Percentiles rank a stretch among this genome's conserved stretches.
Conservation (phyloP, 2,113 vertebrate genomes). For the Anser cygnoides region DNA sequence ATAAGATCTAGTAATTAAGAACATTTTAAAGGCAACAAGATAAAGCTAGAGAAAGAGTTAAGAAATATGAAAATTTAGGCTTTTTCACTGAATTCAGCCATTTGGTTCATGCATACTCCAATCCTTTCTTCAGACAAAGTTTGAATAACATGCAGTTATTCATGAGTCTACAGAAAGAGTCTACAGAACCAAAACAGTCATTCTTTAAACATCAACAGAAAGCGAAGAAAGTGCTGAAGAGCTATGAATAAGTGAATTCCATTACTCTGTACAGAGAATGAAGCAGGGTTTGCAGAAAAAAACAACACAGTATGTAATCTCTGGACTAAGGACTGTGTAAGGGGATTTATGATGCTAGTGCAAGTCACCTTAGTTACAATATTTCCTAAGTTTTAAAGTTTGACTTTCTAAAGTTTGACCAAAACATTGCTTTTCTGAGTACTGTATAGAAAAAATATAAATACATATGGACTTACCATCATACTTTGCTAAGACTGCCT, state of each 20-base stretch:
- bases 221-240: not conserved
- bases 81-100: not conserved
- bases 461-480: conserved; percentile 85
- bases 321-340: not conserved
- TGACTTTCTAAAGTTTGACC: not conserved
- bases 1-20: not conserved
- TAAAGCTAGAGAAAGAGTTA: not conserved
- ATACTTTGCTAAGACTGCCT: conserved; percentile 97
- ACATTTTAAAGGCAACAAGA: not conserved
- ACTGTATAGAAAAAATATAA: not conserved
- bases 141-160: not conserved
- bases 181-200: not conserved
- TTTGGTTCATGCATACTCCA: not conserved
- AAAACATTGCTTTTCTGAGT: not conserved
- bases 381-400: not conserved
- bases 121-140: not conserved
- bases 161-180: not conserved
- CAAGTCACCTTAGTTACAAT: not conserved
- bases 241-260: not conserved
- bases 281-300: not conserved
- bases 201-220: not conserved
- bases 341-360: not conserved
- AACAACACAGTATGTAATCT: not conserved
- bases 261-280: not conserved
- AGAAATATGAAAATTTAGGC: not conserved